Conservation (phyloP, 2,797 vertebrate species). For the Eremophila alpestris region DNA sequence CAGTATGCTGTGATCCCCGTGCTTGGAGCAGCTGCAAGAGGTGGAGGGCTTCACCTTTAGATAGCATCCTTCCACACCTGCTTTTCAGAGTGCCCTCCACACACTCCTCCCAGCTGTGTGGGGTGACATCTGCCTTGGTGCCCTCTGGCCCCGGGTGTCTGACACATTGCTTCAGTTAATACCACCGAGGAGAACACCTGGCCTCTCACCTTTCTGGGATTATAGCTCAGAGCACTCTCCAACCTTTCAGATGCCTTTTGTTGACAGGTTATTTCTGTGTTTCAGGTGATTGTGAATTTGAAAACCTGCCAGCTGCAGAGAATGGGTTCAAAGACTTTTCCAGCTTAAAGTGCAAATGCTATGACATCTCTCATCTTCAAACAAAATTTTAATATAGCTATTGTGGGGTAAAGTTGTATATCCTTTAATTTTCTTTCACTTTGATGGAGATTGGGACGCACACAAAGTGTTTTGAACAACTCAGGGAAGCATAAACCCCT, state of each 20-base stretch:
- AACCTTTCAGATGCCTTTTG: not conserved
- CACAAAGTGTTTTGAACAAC: not conserved
- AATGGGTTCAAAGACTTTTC: not conserved
- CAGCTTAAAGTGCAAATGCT: not conserved
- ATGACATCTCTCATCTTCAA: not conserved
- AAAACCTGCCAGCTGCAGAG: not conserved
- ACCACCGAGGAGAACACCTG: not conserved
- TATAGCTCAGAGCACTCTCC: not conserved
- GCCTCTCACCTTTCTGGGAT: not conserved
- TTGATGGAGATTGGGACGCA: not conserved
- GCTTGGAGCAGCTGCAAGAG: not conserved
- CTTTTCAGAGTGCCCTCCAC: not conserved
- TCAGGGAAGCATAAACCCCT: not conserved
- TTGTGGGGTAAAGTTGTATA: not conserved
- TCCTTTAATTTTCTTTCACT: not conserved
- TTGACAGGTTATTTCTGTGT: not conserved
- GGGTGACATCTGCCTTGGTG: not conserved
- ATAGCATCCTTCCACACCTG: not conserved
- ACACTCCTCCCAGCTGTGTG: accelerated
- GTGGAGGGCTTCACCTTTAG: not conserved
- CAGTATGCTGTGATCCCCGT: not conserved
- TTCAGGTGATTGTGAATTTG: not conserved
- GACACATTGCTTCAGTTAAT: not conserved
- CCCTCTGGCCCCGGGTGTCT: not conserved
- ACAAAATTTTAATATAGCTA: not conserved